A percentile compares a stretch with the other conserved stretches of the same genome.
Conservation (phyloP, 2,797 vertebrate genomes). For the Sparidentex hasta region DNA sequence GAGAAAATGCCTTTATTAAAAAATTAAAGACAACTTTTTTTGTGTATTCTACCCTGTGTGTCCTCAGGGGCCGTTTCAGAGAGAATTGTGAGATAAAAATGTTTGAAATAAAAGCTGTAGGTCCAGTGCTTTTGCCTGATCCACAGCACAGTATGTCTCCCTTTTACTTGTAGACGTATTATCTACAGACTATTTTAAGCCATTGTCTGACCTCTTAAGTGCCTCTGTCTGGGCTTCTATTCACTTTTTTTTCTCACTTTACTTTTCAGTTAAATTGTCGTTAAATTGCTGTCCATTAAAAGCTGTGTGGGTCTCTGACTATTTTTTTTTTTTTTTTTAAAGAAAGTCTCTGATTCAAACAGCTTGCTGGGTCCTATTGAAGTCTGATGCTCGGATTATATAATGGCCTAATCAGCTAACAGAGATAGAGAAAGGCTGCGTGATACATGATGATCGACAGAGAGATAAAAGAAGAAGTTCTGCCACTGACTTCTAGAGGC, state of each 20-base stretch:
- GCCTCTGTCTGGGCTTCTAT: slow-evolving; percentile 23
- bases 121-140: slow-evolving; percentile 11
- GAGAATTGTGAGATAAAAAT: not conserved
- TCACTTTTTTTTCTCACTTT: slow-evolving; percentile 5
- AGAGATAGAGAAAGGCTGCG: slow-evolving; percentile 4
- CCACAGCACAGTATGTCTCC: slow-evolving; percentile 6
- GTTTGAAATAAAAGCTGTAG: slow-evolving; percentile 17
- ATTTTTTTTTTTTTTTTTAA: not conserved
- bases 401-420: slow-evolving; percentile 14
- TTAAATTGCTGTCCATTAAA: slow-evolving; percentile 48
- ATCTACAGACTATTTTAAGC: slow-evolving; percentile 21
- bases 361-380: slow-evolving; percentile 30
- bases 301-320: not conserved
- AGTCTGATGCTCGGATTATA: slow-evolving; percentile 19
- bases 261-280: slow-evolving; percentile 29
- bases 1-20: not conserved
- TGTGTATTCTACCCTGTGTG: not conserved
- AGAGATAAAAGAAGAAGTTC: slow-evolving; percentile 25
- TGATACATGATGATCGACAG: slow-evolving; percentile 15
- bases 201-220: slow-evolving; percentile 34
- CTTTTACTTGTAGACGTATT: slow-evolving; percentile 11
- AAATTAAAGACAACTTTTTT: not conserved
- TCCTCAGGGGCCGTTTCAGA: slow-evolving; percentile 8
- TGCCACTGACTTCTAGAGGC: slow-evolving; percentile 4
- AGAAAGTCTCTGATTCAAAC: slow-evolving; percentile 29